These are phyloP conservation scores for Todiramphus chloris DNA, from an alignment of 2,113 vertebrate species.

Conservation along the genomic window DNA sequence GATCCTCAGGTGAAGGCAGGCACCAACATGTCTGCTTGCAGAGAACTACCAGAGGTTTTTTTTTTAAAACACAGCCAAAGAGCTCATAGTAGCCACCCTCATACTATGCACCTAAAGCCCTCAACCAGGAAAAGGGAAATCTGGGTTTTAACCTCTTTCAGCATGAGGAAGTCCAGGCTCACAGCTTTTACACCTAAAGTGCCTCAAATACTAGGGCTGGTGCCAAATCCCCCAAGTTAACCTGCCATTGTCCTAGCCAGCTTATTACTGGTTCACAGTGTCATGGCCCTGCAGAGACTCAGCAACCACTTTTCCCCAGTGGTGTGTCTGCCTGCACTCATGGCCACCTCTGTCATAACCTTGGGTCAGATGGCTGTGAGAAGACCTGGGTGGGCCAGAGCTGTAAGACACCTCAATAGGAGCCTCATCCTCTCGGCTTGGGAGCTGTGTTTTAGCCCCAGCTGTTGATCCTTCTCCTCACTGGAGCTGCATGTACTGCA, in stretches of 20 bases:
- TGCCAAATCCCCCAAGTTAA: background rate
- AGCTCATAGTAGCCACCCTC: background rate
- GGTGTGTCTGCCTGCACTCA: background rate
- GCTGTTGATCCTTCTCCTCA: background rate
- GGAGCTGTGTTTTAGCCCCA: background rate
- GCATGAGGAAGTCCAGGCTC: background rate
- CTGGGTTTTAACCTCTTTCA: background rate
- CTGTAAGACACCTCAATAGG: background rate
- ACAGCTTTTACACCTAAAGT: background rate
- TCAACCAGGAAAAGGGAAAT: background rate
- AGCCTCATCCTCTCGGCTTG: background rate
- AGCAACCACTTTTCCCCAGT: background rate
- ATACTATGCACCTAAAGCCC: background rate
- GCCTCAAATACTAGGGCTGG: background rate
- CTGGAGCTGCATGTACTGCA: background rate
- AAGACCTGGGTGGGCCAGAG: background rate
- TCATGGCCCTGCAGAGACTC: background rate
- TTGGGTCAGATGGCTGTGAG: background rate
- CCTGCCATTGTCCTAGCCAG: background rate
- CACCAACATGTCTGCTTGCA: background rate
- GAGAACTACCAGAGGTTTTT: background rate
- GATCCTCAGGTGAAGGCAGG: background rate
- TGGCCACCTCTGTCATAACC: background rate
- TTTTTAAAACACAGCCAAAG: background rate
- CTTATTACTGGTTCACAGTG: background rate